A percentile compares a stretch with the other conserved stretches of the same genome.
These are phyloP conservation scores for Eutrigla gurnardus DNA, from an alignment of 2,797 vertebrate species.

Conservation along the genomic window DNA sequence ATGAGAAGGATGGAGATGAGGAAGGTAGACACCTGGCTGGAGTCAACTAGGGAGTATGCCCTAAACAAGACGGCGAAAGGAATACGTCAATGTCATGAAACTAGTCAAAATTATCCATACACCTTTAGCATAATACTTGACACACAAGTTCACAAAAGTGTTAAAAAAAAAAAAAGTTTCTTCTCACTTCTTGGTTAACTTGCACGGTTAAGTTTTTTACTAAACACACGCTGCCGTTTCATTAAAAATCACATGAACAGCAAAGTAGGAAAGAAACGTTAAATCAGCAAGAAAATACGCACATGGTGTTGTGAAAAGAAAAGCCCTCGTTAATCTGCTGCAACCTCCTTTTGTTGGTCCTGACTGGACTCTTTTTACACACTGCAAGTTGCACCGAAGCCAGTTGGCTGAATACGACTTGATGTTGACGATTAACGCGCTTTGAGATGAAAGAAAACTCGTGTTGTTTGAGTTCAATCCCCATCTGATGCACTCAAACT, in stretches of 20 bases:
- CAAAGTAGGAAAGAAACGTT: background rate
- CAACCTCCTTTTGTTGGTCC: constrained; percentile 8
- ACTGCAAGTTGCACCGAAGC: background rate
- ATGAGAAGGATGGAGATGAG: constrained; percentile 99
- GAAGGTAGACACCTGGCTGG: constrained; percentile 99
- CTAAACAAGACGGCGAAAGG: constrained; percentile 74
- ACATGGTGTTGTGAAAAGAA: background rate
- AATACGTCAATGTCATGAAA: background rate
- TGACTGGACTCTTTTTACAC: background rate
- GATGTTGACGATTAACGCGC: background rate
- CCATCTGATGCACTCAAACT: background rate
- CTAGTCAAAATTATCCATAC: too few species aligned
- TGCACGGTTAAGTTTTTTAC: background rate
- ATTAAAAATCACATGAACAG: background rate
- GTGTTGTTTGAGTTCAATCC: background rate
- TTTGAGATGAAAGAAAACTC: constrained; percentile 1
- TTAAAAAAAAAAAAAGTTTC: background rate
- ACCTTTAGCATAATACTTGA: background rate
- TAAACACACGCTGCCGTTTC: background rate
- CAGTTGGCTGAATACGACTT: background rate
- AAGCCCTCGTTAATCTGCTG: background rate
- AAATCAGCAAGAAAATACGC: constrained; percentile 3
- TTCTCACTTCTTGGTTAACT: background rate
- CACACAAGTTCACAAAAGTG: background rate
- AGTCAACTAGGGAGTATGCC: constrained; percentile 99